Evolutionary conservation across 2,888 invertebrate genomes (phyloP), one percentile per base, ranked within the genome.

Genomic region (Schizaphis graminum): DNA sequence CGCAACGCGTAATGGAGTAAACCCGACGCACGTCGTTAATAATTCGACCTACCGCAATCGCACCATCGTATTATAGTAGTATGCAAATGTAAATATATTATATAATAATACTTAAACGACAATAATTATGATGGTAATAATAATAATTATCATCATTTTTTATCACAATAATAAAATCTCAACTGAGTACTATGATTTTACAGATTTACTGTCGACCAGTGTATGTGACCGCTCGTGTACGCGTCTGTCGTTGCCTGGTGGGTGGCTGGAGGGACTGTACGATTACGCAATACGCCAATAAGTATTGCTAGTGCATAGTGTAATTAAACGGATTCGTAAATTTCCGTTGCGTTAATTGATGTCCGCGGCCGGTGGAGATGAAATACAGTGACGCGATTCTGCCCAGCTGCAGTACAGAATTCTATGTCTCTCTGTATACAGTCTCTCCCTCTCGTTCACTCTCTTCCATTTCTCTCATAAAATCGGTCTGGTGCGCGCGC

Each of bases 281-380:
- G 8, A 77, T 41, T 77, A 35, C 21, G 77, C 35, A 77, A 77
- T 41, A 24, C 8, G 8, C 21, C 77, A 77, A 77, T 77, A 77
- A 77, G 21, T 11, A 35, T 77, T 21, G 35, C 35, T 35, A 77
- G 77, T 77, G 35, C 35, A 35, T 35, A 28, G 11, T 35, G 77
- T 77, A 77, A 77, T 77, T 77, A 77, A 77, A 77, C 77, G 35
- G 77, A 77, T 77, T 77, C 77, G 21, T 77, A 77, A 35, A 77
- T 77, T 77, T 77, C 35, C 35, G 77, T 77, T 21, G 77, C 35
- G 35, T 67, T 35, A 67, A 77, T 77, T 77, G 35, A 77, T 77
- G 77, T 77, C 77, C 77, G 77, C 77, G 77, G 16, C 67, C 67
- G n/a, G n/a, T 5, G n/a, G n/a, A 67, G 77, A 77, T 77, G 21